Base-by-base conservation (phyloP, 37 sponge, comb jelly and placozoan genomes). In the Agelas oroides region DNA sequence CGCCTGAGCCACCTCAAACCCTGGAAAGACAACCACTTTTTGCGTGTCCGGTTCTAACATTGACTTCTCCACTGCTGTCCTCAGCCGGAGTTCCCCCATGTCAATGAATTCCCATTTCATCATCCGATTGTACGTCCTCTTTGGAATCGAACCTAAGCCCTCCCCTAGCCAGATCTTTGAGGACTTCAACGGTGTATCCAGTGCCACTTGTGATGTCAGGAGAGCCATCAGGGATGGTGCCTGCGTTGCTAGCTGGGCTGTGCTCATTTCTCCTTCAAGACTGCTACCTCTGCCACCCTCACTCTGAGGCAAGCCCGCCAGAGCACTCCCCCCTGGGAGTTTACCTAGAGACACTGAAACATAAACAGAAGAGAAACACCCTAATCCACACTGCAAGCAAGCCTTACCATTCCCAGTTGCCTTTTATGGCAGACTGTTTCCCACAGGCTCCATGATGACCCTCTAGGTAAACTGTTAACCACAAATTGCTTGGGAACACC, bases 131-230 rank as follows among this genome's bases (percentile, higher is more conserved):
- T 73, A 30, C 12, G 53, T 27, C 56, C 32, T 32, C 8, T 20
- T 28, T 23, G 74, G 54, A 27, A 73, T 28, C 74, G 74, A 40
- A 31, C 74, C 74, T 11, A 40, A 56, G 25, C 74, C 74, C 8
- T 73, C 74, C 8, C 74, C 74, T 31, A 73, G 74, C 74, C 74
- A 53, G 14, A 70, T 39, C 70, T 28, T 70, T 23, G 32, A n/a
- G 36, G 56, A 12, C 65, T 64, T 64, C 65, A 28, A 30, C 11
- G 65, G 11, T 64, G 15, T 18, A 12, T 30, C 65, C n/a, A 64
- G n/a, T 12, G 23, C 25, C 28, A 28, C 65, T 11, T 64, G 65
- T 19, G 65, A 24, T 30, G 25, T 30, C 15, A 64, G 65, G 28
- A 64, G n/a, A 11, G 65, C 21, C 23, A 64, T 12, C n/a, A 64